Base-by-base conservation (phyloP, 1,140 invertebrate species). In the Pissodes strobi region DNA sequence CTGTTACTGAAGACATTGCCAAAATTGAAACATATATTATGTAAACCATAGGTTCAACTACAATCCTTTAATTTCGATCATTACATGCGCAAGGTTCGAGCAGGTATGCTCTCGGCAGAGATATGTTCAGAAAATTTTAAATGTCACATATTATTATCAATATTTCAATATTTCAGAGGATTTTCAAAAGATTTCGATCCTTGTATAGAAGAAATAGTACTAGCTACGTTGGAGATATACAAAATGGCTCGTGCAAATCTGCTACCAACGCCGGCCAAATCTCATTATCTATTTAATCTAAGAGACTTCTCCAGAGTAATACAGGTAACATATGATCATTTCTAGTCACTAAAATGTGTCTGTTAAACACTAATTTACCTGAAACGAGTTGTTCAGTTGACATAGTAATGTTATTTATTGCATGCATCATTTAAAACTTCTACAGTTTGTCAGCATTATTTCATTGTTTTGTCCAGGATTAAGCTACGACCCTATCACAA, bases 171-270 rank as follows among this genome's bases (percentile, higher is more conserved):
- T 64, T 64, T 34, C 30, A 87, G 93, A 79, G 94, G 94, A 37
- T 98, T 98, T 81, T 90, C 91, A 38, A 95, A 95, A 79, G 94
- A 97, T 61, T 98, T 98, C 79, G 93, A 96, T 82, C 90, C 92
- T 0, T 93, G 91, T 70, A 92, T 96, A 45, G 89, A 94, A 66
- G 89, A 97, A 80, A 84, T 98, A 43, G 93, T 98, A 1, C 74
- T 82, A 18, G 93, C 90, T 0, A 97, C 95, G 2, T 79, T 98
- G 39, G 85, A 89, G 52, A 84, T 98, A 1, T 97, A 97, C 78
- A 94, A 95, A 75, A 80, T 89, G 71, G 91, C 93, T 63, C 85
- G 92, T 67, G 72, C 81, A 6, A 89, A 92, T 81, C 82, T 98
- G 17, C 79, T 97, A 41, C 95, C 96, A 4, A 97, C 94, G 1